These are phyloP conservation scores for Peromyscus melanophrys DNA, from an alignment of 2,797 vertebrate genomes.

Conservation along the genomic window DNA sequence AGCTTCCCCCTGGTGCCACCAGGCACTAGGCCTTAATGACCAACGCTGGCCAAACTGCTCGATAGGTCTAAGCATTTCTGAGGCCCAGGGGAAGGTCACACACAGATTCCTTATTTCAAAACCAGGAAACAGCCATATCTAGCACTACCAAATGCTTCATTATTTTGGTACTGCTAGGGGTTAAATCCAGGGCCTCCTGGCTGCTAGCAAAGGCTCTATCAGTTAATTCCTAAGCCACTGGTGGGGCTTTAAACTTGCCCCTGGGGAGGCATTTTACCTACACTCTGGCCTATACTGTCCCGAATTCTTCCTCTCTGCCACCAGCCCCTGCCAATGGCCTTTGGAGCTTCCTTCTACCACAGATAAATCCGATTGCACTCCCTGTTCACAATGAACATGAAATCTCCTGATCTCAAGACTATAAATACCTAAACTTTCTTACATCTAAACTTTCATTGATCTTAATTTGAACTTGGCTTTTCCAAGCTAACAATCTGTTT, in stretches of 20 bases:
- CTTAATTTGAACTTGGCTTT: constrained; percentile 49
- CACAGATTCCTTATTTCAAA: background rate
- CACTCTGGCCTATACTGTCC: background rate
- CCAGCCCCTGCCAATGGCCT: background rate
- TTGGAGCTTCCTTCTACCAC: background rate
- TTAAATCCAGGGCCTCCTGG: background rate
- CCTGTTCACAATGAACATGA: background rate
- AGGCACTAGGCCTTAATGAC: background rate
- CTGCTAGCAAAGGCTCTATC: background rate
- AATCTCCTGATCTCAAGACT: constrained; percentile 28
- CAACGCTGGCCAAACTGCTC: background rate
- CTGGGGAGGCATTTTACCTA: background rate
- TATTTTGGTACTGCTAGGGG: background rate
- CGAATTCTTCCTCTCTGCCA: background rate
- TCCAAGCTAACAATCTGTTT: constrained; percentile 22
- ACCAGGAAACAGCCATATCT: background rate
- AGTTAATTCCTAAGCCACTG: background rate
- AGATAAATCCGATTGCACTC: background rate
- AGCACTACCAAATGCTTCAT: background rate
- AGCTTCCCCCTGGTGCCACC: background rate
- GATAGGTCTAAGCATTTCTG: background rate
- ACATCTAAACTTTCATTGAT: background rate
- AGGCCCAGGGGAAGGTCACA: background rate
- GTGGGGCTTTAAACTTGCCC: background rate
- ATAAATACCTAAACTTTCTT: background rate